A percentile compares a stretch with the other conserved stretches of the same genome.
phyloP scores from a whole-genome alignment of 2,113 vertebrate species.

The Syrrhaptes paradoxus region DNA sequence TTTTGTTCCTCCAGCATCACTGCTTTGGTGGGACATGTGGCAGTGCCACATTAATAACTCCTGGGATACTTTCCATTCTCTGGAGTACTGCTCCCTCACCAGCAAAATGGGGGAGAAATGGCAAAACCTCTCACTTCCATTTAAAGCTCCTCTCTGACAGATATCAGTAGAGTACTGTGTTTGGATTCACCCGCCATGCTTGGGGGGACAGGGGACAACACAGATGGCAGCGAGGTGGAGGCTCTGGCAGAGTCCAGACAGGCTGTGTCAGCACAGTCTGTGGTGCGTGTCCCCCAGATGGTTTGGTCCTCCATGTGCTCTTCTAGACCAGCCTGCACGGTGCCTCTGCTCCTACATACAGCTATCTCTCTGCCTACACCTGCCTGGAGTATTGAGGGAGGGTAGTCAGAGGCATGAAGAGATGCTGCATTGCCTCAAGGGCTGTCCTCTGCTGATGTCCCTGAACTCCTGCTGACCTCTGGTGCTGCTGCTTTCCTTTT shows the following conservation, averaged over 20 bases:
- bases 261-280: not conserved
- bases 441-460: not conserved
- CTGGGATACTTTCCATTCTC: not conserved
- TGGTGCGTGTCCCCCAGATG: not conserved
- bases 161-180: not conserved
- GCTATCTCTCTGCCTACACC: not conserved
- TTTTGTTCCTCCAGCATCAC: not conserved
- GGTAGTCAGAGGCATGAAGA: not conserved
- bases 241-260: fast-evolving
- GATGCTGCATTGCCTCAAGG: too few relatives aligned
- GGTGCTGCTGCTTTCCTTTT: not conserved
- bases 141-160: not conserved
- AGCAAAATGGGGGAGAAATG: not conserved
- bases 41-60: not conserved
- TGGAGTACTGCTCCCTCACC: not conserved
- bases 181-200: not conserved
- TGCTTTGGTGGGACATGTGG: not conserved
- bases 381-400: not conserved
- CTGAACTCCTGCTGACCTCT: not conserved
- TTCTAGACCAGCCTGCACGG: not conserved
- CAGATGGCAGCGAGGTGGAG: not conserved
- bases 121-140: not conserved
- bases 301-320: not conserved
- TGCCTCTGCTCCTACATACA: not conserved
- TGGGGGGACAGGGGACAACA: fast-evolving